A percentile compares a stretch with the other conserved stretches of the same genome.
Conservation (phyloP, 1,140 invertebrate genomes). For the Meloidogyne floridensis region DNA sequence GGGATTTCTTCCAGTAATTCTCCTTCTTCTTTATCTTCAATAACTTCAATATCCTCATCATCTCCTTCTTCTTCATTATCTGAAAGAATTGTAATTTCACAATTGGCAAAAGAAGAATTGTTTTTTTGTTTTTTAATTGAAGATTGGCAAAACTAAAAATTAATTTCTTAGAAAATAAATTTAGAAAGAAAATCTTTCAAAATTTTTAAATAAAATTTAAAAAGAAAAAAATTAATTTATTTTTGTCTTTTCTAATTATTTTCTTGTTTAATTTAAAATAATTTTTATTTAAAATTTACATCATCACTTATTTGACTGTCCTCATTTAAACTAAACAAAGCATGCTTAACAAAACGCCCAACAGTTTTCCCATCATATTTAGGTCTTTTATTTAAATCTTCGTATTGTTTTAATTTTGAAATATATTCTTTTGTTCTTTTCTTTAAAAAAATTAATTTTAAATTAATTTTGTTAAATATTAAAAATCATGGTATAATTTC, state of each 20-base stretch:
- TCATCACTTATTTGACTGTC: background rate
- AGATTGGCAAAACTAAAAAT: background rate
- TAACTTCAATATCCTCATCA: background rate
- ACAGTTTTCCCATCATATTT: conserved; percentile 26
- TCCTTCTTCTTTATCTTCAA: background rate
- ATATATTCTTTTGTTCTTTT: conserved; percentile 26
- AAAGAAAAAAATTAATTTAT: too few species aligned
- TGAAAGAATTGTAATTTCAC: background rate
- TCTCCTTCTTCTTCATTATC: background rate
- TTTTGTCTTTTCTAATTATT: too few species aligned
- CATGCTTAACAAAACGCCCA: conserved; percentile 18
- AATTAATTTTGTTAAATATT: too few species aligned
- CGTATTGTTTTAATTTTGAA: conserved; percentile 20
- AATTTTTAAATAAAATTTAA: too few species aligned
- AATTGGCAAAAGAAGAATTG: background rate
- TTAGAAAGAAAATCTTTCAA: too few species aligned
- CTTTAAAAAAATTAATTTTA: background rate
- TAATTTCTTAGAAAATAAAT: too few species aligned
- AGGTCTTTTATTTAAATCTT: conserved; percentile 16
- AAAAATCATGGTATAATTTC: too few species aligned
- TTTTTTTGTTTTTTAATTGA: background rate
- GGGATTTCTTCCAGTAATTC: background rate
- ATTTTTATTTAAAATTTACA: background rate
- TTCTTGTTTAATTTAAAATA: background rate
- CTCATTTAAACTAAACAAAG: conserved; percentile 6